Conservation (phyloP, 2,797 vertebrate species). For the Picus viridis region DNA sequence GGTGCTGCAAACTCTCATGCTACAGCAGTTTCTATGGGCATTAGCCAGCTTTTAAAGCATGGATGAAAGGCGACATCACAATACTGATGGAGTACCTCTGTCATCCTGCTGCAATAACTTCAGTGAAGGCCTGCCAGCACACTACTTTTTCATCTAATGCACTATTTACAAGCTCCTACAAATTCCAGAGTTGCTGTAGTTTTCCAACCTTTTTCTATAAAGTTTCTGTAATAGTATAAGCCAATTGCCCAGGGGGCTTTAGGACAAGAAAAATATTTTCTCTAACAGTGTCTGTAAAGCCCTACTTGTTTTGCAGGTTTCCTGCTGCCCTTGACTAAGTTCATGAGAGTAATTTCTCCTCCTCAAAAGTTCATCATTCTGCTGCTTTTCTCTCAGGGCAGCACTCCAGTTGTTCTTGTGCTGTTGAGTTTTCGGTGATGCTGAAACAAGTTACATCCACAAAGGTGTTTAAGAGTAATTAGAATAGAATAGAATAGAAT, state of each 20-base stretch:
- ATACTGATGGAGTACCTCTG: neutral
- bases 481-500: too few species aligned
- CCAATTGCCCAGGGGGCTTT: neutral
- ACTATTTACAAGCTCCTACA: neutral
- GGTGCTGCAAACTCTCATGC: neutral
- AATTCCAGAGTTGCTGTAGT: neutral
- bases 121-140: neutral
- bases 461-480: too few species aligned
- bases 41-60: neutral
- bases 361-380: neutral
- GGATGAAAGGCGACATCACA: neutral
- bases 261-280: neutral
- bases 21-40: neutral
- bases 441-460: too few species aligned
- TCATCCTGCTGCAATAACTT: neutral
- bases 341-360: neutral
- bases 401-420: neutral
- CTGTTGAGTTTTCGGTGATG: too few species aligned
- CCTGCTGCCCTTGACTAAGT: neutral
- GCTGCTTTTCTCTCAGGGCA: neutral
- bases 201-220: neutral
- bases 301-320: neutral
- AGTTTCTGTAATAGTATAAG: neutral
- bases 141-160: neutral
- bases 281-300: neutral